These are phyloP conservation scores for Narcine bancroftii DNA, from an alignment of 2,113 vertebrate genomes.

Conservation along the genomic window DNA sequence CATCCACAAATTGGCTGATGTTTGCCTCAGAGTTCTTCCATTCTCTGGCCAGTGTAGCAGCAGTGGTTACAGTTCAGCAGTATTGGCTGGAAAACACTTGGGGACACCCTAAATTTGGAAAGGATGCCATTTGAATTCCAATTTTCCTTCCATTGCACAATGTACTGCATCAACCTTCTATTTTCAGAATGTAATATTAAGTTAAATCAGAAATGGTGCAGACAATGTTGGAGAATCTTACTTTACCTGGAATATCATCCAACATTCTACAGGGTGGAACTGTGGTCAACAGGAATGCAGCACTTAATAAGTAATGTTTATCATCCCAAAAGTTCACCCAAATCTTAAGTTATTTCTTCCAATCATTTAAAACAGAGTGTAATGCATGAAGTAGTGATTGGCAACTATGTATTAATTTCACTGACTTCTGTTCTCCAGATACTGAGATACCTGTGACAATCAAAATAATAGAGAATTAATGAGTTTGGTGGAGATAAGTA, in stretches of 20 bases:
- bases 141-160: no score
- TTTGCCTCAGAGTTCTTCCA: no score
- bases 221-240: background rate
- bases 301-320: background rate
- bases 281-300: background rate
- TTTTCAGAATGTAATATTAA: background rate
- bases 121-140: no score
- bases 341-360: background rate
- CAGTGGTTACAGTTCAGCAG: no score
- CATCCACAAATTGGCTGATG: no score
- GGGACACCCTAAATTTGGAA: no score
- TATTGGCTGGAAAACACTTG: no score
- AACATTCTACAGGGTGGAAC: background rate
- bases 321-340: background rate
- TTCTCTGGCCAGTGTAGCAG: no score
- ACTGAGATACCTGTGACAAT: background rate
- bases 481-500: background rate
- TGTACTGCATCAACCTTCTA: no score
- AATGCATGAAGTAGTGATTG: no score
- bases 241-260: background rate
- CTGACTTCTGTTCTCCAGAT: background rate
- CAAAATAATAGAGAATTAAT: background rate
- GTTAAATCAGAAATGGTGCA: background rate
- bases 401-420: no score
- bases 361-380: background rate